Conservation (phyloP, 2,797 vertebrate species). For the Spinibarbus caldwelli region DNA sequence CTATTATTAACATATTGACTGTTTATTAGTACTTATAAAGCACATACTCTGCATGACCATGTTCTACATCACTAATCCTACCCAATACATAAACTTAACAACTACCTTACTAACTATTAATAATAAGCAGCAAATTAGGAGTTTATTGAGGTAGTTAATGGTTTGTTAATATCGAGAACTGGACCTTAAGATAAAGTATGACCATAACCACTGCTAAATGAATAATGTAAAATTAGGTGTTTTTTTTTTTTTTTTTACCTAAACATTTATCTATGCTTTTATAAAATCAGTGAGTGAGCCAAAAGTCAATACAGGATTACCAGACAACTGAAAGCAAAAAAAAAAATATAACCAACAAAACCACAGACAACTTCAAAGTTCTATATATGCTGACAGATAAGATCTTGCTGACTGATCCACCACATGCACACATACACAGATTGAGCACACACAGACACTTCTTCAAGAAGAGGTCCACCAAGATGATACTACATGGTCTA, state of each 20-base stretch:
- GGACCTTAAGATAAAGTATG: too few relatives aligned
- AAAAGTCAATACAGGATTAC: not conserved
- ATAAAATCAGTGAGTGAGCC: not conserved
- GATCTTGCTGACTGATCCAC: conserved; percentile 44
- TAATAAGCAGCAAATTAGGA: too few relatives aligned
- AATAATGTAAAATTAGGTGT: not conserved
- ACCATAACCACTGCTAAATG: not conserved
- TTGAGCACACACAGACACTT: conserved; percentile 8
- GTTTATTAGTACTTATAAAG: too few relatives aligned
- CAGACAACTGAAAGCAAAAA: conserved; percentile 37
- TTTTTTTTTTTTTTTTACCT: not conserved
- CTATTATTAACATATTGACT: not conserved
- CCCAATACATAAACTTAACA: not conserved
- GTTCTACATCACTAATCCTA: not conserved
- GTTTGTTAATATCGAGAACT: too few relatives aligned
- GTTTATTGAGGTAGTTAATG: too few relatives aligned
- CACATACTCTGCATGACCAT: too few relatives aligned
- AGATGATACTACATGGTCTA: not conserved
- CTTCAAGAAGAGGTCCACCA: not conserved
- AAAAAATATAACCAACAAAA: conserved; percentile 51
- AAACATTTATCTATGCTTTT: not conserved
- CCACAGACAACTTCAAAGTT: conserved; percentile 54
- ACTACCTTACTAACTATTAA: not conserved
- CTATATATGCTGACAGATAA: conserved; percentile 47
- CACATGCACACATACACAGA: conserved; percentile 40